These are phyloP conservation scores for Anarhynchus alexandrinus DNA, from an alignment of 2,113 vertebrate species.

Conservation along the genomic window DNA sequence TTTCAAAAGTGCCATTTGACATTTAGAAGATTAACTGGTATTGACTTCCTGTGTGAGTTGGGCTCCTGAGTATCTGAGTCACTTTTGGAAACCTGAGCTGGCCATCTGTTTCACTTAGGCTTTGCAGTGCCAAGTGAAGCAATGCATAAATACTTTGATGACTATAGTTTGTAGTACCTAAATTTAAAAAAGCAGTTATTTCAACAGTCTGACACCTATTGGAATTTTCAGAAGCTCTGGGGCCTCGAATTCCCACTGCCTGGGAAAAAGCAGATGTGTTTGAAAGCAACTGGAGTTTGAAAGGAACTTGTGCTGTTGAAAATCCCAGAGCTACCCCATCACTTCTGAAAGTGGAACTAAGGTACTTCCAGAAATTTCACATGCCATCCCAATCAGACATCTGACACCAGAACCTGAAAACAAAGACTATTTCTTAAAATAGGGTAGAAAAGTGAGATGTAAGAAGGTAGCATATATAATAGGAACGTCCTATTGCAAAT, in stretches of 20 bases:
- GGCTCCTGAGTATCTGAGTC: conserved; percentile 47
- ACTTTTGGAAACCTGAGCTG: conserved; percentile 48
- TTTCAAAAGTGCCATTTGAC: conserved; percentile 51
- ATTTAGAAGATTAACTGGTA: conserved; percentile 53
- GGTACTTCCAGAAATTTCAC: background rate
- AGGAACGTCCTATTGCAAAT: background rate
- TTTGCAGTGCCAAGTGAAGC: conserved; percentile 13
- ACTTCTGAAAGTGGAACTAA: background rate
- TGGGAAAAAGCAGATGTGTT: conserved; percentile 26
- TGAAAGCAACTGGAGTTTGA: background rate
- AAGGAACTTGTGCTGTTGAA: background rate
- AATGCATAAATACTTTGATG: conserved; percentile 25
- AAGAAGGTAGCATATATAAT: background rate
- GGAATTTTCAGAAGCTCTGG: conserved; percentile 21
- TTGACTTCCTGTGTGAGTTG: conserved; percentile 45
- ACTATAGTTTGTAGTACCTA: background rate
- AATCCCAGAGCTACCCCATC: background rate
- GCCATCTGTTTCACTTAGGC: conserved; percentile 52
- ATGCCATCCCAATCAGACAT: fast-evolving
- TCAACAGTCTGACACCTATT: conserved; percentile 12
- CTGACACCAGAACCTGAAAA: background rate
- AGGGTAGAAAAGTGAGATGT: background rate
- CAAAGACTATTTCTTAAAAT: background rate
- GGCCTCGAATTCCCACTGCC: background rate
- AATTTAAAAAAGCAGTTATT: conserved; percentile 6